Percentiles rank a stretch among this genome's conserved stretches.
phyloP scores from a whole-genome alignment of 1,140 invertebrate genomes.

The Antheraea mylitta region DNA sequence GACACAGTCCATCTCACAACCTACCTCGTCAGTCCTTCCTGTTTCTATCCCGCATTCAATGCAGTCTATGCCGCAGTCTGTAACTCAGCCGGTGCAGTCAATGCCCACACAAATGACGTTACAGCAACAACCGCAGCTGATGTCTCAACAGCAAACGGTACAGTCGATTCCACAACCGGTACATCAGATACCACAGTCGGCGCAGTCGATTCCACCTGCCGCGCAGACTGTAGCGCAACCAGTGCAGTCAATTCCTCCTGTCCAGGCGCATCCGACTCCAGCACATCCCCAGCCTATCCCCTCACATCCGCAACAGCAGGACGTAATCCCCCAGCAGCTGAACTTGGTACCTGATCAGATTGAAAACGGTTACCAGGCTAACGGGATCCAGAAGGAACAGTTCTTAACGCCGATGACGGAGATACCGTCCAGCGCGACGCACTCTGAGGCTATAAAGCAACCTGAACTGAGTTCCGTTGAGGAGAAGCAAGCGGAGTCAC shows the following conservation, averaged over 20 bases:
- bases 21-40: constrained; percentile 1
- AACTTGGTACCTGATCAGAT: constrained; percentile 40
- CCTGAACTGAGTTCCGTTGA: constrained; percentile 58
- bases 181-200: constrained; percentile 7
- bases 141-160: constrained; percentile 14
- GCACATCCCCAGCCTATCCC: constrained; percentile 19
- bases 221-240: constrained; percentile 15
- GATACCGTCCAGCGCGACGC: constrained; percentile 47
- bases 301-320: constrained; percentile 20
- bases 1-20: constrained; percentile 20
- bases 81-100: constrained; percentile 3
- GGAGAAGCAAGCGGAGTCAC: constrained; percentile 51
- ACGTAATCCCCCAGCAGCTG: constrained; percentile 49
- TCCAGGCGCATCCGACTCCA: constrained; percentile 13
- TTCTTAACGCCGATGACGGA: constrained; percentile 67
- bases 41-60: not conserved
- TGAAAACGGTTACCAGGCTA: constrained; percentile 40
- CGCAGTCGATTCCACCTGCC: constrained; percentile 8
- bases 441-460: constrained; percentile 45
- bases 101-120: constrained; percentile 11
- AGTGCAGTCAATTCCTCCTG: constrained; percentile 7
- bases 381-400: constrained; percentile 55
- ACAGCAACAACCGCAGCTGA: not conserved
- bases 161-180: constrained; percentile 16
- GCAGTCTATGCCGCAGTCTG: constrained; percentile 16